Percentiles rank a stretch among this genome's conserved stretches.
Conservation (phyloP, 2,113 vertebrate species). For the Perca flavescens region DNA sequence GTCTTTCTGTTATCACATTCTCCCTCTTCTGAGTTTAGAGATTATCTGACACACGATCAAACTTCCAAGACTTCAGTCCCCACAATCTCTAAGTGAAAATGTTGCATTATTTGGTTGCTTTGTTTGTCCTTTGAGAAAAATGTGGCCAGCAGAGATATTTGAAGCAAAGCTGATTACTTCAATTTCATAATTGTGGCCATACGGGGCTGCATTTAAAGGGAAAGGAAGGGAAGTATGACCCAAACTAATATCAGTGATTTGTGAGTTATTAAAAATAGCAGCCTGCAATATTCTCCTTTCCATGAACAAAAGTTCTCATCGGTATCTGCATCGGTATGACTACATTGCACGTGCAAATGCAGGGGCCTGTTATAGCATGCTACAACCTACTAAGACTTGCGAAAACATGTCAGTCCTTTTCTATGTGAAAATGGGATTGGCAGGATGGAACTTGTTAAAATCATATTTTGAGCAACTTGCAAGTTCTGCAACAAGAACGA, state of each 20-base stretch:
- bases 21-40: neutral
- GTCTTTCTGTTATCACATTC: neutral
- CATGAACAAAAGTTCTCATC: neutral
- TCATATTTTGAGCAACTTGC: constrained; percentile 9
- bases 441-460: neutral
- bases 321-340: neutral
- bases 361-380: neutral
- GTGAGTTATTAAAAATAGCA: constrained; percentile 4
- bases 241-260: neutral
- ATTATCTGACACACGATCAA: neutral
- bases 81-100: neutral
- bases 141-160: constrained; percentile 2
- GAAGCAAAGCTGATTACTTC: neutral
- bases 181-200: constrained; percentile 1
- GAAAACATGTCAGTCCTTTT: neutral
- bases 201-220: neutral
- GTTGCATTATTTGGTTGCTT: constrained; percentile 1
- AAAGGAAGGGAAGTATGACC: neutral
- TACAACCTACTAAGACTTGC: neutral
- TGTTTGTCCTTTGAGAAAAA: neutral
- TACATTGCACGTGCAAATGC: neutral
- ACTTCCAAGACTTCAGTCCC: neutral
- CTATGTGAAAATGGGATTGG: neutral
- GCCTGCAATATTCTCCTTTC: neutral
- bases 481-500: neutral